Evolutionary conservation across 2,888 invertebrate species (phyloP).

Genomic region (Mesoligia furuncula): DNA sequence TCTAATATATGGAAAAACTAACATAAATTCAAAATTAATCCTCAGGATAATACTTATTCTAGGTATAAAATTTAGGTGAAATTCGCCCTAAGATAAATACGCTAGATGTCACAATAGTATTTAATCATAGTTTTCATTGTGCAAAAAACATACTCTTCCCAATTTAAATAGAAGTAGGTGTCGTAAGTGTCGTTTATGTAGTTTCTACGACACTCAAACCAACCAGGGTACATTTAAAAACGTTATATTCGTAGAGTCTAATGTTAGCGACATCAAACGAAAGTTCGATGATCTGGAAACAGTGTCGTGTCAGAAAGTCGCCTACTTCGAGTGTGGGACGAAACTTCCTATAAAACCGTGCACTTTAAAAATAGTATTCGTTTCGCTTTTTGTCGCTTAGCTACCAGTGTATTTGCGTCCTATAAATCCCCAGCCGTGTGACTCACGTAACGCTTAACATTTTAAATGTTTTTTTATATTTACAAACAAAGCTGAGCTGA

Average conservation of each 20-base stretch:
- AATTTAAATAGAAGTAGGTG: constrained; percentile 6
- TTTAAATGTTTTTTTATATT: constrained; percentile 81
- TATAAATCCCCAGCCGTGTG: constrained; percentile 62
- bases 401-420: constrained; percentile 60
- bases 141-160: not conserved
- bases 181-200: constrained; percentile 2
- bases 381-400: constrained; percentile 62
- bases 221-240: constrained; percentile 38
- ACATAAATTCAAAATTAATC: too few species aligned
- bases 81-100: not conserved
- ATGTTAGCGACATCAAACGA: constrained; percentile 51
- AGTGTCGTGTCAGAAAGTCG: constrained; percentile 59
- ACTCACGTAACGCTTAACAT: constrained; percentile 82
- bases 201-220: constrained; percentile 8
- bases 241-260: constrained; percentile 45
- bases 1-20: too few species aligned
- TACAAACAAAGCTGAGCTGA: constrained; percentile 83
- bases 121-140: not conserved
- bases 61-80: too few species aligned
- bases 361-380: constrained; percentile 58
- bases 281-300: constrained; percentile 63
- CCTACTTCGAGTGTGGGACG: constrained; percentile 49
- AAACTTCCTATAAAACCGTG: constrained; percentile 56
- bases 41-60: too few species aligned
- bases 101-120: not conserved